Percentiles rank a stretch among this genome's conserved stretches.
Evolutionary conservation across 2,888 invertebrate species (phyloP).

Genomic region (Apodemia mormo): DNA sequence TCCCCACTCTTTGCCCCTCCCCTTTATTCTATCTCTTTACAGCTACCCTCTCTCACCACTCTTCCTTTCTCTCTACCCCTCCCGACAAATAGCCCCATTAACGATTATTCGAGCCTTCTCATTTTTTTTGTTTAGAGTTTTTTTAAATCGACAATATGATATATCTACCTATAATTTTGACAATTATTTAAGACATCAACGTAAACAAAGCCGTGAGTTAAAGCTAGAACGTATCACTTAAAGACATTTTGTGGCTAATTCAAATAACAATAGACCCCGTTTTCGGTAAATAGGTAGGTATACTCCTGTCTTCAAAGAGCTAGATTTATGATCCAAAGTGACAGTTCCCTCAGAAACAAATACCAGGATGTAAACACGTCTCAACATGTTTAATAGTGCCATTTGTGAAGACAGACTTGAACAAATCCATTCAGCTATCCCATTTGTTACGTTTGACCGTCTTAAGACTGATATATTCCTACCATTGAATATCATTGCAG

Average conservation of each 20-base stretch:
- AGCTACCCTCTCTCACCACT: too few relatives aligned
- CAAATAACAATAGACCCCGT: not conserved
- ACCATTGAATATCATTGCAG: not conserved
- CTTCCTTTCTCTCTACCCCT: too few relatives aligned
- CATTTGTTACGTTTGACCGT: slow-evolving; percentile 6
- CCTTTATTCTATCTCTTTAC: too few relatives aligned
- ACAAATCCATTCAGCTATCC: slow-evolving; percentile 11
- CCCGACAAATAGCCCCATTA: too few relatives aligned
- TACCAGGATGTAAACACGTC: slow-evolving; percentile 6
- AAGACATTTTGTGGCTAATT: not conserved
- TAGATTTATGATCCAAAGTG: slow-evolving; percentile 13
- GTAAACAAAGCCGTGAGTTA: too few relatives aligned
- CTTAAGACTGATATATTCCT: slow-evolving; percentile 3
- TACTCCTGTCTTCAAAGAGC: not conserved
- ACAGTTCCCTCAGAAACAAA: slow-evolving; percentile 2
- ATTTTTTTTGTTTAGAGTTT: too few relatives aligned
- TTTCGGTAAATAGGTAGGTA: not conserved
- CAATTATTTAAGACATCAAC: too few relatives aligned
- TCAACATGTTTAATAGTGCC: slow-evolving; percentile 3
- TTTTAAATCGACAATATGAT: too few relatives aligned
- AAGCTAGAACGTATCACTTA: too few relatives aligned
- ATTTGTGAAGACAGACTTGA: slow-evolving; percentile 11
- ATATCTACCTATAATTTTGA: too few relatives aligned
- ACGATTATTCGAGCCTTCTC: too few relatives aligned
- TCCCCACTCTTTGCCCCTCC: too few relatives aligned